A percentile compares a stretch with the other conserved stretches of the same genome.
phyloP scores from a whole-genome alignment of 2,113 vertebrate species.

The Agapornis roseicollis region DNA sequence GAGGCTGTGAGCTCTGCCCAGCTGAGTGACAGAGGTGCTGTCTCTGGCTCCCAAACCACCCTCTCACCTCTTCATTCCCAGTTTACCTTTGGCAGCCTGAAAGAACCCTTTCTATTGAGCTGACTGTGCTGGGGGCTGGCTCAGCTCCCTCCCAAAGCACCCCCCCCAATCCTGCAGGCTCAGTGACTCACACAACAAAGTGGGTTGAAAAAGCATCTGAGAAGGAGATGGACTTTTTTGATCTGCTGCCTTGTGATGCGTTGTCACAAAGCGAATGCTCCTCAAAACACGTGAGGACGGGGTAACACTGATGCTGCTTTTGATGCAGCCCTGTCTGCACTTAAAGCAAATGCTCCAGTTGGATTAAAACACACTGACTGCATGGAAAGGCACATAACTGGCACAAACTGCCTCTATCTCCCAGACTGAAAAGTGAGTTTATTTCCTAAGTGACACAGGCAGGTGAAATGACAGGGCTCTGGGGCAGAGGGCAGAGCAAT shows the following conservation, averaged over 20 bases:
- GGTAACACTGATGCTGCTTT: neutral
- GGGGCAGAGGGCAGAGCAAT: neutral
- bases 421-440: rapidly evolving
- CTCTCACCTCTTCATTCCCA: neutral
- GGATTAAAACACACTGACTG: neutral
- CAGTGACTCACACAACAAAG: neutral
- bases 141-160: neutral
- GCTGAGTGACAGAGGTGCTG: neutral
- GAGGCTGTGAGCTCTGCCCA: neutral
- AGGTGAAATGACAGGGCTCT: rapidly evolving
- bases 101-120: neutral
- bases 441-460: neutral
- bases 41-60: neutral
- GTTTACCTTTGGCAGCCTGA: neutral
- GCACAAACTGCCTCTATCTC: neutral
- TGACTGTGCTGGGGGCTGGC: neutral
- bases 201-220: neutral
- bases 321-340: neutral
- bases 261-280: neutral
- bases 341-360: neutral
- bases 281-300: rapidly evolving
- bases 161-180: neutral
- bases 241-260: neutral
- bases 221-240: neutral
- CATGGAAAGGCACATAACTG: rapidly evolving